A percentile compares a stretch with the other conserved stretches of the same genome.
These are phyloP conservation scores for Megaceryle torquata DNA, from an alignment of 2,113 vertebrate species.

Conservation along the genomic window DNA sequence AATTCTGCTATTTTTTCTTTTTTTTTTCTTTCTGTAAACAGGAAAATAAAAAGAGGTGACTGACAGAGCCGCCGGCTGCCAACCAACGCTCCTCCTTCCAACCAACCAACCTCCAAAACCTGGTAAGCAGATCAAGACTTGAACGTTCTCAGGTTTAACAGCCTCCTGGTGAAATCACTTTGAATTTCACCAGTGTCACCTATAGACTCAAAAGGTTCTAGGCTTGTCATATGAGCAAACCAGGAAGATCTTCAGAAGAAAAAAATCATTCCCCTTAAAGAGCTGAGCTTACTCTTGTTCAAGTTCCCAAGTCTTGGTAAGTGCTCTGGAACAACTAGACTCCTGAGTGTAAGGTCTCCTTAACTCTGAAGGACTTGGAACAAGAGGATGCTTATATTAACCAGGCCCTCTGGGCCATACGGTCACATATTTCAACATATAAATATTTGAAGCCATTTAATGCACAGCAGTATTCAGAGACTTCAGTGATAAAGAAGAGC, in stretches of 20 bases:
- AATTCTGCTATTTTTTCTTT: not conserved
- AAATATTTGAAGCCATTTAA: not conserved
- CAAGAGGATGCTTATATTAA: not conserved
- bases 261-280: not conserved
- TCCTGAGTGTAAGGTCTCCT: not conserved
- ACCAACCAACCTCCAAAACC: not conserved
- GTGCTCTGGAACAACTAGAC: not conserved
- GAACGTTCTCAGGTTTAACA: not conserved
- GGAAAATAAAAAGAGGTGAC: not conserved
- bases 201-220: not conserved
- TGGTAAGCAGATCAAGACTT: not conserved
- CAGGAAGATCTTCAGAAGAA: not conserved
- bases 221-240: rapidly evolving
- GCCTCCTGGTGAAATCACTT: not conserved
- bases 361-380: not conserved
- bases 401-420: not conserved
- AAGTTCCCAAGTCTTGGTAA: not conserved
- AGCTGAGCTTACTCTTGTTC: not conserved
- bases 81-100: not conserved
- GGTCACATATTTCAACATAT: not conserved
- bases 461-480: not conserved
- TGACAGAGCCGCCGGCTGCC: not conserved
- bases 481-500: conserved; percentile 15
- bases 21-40: not conserved
- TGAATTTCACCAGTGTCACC: not conserved